These are phyloP conservation scores for Eupsilia transversa DNA, from an alignment of 2,888 invertebrate genomes.

Conservation along the genomic window DNA sequence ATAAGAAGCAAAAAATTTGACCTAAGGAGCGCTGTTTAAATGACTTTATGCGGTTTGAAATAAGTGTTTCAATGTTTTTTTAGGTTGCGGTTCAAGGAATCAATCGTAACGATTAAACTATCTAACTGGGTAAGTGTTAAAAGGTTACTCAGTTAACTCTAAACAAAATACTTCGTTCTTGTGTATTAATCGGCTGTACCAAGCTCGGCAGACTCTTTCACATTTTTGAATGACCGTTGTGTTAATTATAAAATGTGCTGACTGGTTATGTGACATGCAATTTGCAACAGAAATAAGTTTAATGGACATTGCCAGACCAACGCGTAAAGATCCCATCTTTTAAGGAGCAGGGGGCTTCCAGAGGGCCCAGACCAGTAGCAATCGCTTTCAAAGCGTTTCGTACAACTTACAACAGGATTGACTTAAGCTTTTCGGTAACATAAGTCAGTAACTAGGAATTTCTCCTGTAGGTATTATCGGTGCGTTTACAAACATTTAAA, in stretches of 20 bases:
- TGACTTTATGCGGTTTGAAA: conserved; percentile 11
- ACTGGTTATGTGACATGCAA: not conserved
- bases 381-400: not conserved
- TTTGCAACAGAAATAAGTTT: not conserved
- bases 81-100: not conserved
- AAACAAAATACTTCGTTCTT: not conserved
- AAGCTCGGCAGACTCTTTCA: not conserved
- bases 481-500: no score
- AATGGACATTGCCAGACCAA: not conserved
- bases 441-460: no score
- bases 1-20: conserved; percentile 22
- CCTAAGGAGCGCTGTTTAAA: conserved; percentile 12
- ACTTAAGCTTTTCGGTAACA: not conserved
- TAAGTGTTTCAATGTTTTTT: not conserved
- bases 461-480: no score
- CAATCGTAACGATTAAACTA: not conserved
- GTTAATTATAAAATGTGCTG: not conserved
- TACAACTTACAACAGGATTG: not conserved
- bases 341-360: not conserved
- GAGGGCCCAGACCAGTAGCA: not conserved
- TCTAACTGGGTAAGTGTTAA: not conserved
- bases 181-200: not conserved
- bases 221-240: not conserved
- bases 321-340: not conserved
- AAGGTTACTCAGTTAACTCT: not conserved